Conservation (phyloP, 92 coral and sea anemone genomes). For the Micromussa lordhowensis region DNA sequence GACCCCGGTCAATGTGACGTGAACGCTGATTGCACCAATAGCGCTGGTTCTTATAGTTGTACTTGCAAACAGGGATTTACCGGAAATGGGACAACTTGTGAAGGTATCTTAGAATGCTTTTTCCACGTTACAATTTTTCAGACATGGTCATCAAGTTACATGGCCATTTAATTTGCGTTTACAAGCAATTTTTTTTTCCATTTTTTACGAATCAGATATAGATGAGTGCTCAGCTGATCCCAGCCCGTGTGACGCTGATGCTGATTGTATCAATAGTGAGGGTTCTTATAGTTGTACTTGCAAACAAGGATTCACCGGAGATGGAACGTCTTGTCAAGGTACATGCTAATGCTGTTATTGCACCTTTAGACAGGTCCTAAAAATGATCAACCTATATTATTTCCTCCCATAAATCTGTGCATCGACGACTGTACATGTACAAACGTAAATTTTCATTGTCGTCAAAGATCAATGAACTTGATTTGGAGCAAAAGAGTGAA, state of each 20-base stretch:
- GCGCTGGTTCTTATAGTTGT: constrained; percentile 61
- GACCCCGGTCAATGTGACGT: constrained; percentile 35
- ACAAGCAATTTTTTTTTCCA: too few species aligned
- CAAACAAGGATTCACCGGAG: constrained; percentile 51
- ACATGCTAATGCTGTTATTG: not conserved
- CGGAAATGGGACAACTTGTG: constrained; percentile 48
- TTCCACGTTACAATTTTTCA: not conserved
- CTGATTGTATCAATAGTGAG: constrained; percentile 40
- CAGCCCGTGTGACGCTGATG: constrained; percentile 47
- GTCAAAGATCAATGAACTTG: too few species aligned
- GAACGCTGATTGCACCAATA: constrained; percentile 52
- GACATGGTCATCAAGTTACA: too few species aligned
- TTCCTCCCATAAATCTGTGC: too few species aligned
- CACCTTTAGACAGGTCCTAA: too few species aligned
- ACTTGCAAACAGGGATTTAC: constrained; percentile 58
- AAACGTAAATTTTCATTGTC: too few species aligned
- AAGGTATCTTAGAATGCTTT: not conserved
- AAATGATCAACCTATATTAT: too few species aligned
- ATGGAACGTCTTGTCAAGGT: constrained; percentile 56
- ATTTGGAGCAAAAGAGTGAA: too few species aligned
- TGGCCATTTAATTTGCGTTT: too few species aligned
- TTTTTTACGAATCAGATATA: not conserved
- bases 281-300: constrained; percentile 72
- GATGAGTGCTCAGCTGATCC: constrained; percentile 68
- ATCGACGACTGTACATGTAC: too few species aligned